Percentiles rank a stretch among this genome's conserved stretches.
phyloP scores from a whole-genome alignment of 2,113 vertebrate species.

The Tachuris rubrigastra region DNA sequence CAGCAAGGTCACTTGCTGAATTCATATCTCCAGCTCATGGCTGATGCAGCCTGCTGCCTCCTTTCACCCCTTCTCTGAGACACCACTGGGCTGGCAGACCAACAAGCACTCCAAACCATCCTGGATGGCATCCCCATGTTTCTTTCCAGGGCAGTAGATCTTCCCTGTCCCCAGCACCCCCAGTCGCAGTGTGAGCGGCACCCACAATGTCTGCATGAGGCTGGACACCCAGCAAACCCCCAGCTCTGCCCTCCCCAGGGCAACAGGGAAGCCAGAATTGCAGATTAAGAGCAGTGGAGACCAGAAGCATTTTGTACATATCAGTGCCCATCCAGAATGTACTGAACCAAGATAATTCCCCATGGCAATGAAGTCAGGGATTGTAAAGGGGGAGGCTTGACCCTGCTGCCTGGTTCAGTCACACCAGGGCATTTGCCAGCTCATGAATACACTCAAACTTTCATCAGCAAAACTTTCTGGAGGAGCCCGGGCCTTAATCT shows the following conservation, averaged over 20 bases:
- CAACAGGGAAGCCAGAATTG: fast-evolving
- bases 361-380: background rate
- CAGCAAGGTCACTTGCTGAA: background rate
- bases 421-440: background rate
- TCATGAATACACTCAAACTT: background rate
- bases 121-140: background rate
- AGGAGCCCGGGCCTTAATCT: background rate
- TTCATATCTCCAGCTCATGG: background rate
- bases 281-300: background rate
- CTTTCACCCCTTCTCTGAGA: background rate
- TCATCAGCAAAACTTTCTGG: background rate
- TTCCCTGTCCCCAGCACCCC: background rate
- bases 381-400: background rate
- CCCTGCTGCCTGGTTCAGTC: background rate
- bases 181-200: background rate
- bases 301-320: background rate
- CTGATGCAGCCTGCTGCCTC: background rate
- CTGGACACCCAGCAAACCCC: background rate
- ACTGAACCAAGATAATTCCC: background rate
- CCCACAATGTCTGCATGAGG: background rate
- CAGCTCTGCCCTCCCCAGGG: background rate
- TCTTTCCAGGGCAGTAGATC: background rate
- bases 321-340: background rate
- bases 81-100: background rate
- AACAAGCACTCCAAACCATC: background rate